Base-by-base conservation (phyloP, 2,888 invertebrate species). In the Selenia dentaria region DNA sequence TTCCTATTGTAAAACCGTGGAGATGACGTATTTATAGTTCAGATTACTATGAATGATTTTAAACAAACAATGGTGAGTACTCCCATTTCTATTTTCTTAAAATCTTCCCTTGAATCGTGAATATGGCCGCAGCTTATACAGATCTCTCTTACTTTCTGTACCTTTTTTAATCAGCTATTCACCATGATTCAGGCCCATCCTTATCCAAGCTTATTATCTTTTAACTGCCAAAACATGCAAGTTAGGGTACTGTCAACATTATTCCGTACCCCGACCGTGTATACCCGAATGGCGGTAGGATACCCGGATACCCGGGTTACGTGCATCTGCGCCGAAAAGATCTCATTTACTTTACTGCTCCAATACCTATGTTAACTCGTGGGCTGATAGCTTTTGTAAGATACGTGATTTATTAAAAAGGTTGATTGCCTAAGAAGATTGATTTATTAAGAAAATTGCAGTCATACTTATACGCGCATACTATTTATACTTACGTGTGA, bases 281-380 rank as follows among this genome's bases (percentile, higher is more conserved):
- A 38, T 29, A 38, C 41, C 41, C 41, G 41, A 47, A 47, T 41
- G 31, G 27, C 41, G 47, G 45, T 39, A 38, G 38, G 39, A 37
- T 41, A 26, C 41, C 25, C 25, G 22, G 22, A 22, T 25, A 25
- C 25, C 57, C 41, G 47, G 41, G 41, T 42, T 69, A 72, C 73
- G 73, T 74, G 73, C 73, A 72, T 69, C 73, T 73, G 70, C 60
- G 68, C 62, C 66, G 70, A 64, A 74, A 73, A 72, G 67, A 71
- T 71, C 73, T 73, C 73, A 74, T 74, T 73, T 73, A 68, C 70
- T 74, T 74, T 74, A 74, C 70, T 65, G 61, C 73, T 56, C 59
- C 69, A 65, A 71, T 74, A 70, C 64, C 58, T 58, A 55, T 59
- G 62, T 62, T 58, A 65, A 55, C 60, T 59, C 46, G 59, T 50